phyloP scores from a whole-genome alignment of 2,113 vertebrate genomes.

The Elephantulus edwardii region DNA sequence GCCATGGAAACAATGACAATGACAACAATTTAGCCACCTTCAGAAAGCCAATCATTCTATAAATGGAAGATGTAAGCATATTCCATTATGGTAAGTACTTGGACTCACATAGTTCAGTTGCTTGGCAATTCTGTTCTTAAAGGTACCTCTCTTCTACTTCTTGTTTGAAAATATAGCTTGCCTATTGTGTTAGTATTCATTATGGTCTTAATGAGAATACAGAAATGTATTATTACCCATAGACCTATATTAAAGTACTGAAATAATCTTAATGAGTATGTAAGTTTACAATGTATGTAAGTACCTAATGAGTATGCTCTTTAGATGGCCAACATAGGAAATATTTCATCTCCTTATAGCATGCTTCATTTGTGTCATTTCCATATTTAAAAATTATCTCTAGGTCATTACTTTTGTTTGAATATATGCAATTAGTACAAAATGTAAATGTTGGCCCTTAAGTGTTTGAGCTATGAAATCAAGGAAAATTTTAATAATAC shows the following conservation, averaged over 20 bases:
- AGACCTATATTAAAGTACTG: neutral
- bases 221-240: too few relatives aligned
- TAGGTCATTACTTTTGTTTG: neutral
- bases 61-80: neutral
- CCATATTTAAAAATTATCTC: neutral
- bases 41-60: neutral
- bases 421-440: slow-evolving; percentile 44
- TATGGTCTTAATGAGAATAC: neutral
- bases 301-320: neutral
- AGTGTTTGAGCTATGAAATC: neutral
- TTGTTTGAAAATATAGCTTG: neutral
- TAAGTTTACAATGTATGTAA: too few relatives aligned
- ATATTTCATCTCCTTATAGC: neutral
- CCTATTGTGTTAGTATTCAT: neutral
- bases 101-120: neutral
- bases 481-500: slow-evolving; percentile 47
- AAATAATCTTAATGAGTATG: neutral
- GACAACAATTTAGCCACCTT: neutral
- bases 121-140: neutral
- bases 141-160: neutral
- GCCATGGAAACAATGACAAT: neutral
- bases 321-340: neutral
- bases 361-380: neutral
- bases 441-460: slow-evolving; percentile 21
- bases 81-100: neutral